Conservation (phyloP, 2,797 vertebrate species). For the Potorous gilbertii region DNA sequence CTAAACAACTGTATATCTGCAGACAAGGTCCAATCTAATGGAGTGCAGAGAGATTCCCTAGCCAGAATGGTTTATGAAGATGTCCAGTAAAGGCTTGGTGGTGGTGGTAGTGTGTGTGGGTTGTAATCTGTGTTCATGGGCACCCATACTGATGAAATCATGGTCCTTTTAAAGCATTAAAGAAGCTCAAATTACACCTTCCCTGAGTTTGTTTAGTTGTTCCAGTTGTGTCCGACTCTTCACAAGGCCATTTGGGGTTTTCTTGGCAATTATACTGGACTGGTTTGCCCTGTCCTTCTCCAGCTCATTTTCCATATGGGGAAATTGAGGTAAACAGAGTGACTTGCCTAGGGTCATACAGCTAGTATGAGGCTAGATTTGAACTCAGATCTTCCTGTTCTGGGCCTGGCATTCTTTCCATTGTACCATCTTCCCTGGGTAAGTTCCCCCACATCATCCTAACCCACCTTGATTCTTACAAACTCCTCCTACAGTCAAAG, state of each 20-base stretch:
- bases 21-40: neutral
- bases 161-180: neutral
- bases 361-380: too few relatives aligned
- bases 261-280: too few relatives aligned
- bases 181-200: neutral
- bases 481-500: neutral
- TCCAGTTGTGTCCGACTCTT: too few relatives aligned
- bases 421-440: too few relatives aligned
- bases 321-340: too few relatives aligned
- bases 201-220: too few relatives aligned
- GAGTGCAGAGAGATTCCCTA: neutral
- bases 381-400: too few relatives aligned
- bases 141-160: neutral
- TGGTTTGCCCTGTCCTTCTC: too few relatives aligned
- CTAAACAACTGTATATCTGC: neutral
- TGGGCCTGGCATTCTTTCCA: too few relatives aligned
- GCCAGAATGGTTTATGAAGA: neutral
- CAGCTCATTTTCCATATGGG: too few relatives aligned
- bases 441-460: neutral
- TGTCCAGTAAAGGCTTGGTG: neutral
- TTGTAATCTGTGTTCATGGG: neutral
- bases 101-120: neutral
- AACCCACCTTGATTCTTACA: neutral
- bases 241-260: too few relatives aligned
- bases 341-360: too few relatives aligned